Percentiles rank a stretch among this genome's conserved stretches.
Evolutionary conservation across 2,888 invertebrate species (phyloP).

Genomic region (Poecilus cupreus): DNA sequence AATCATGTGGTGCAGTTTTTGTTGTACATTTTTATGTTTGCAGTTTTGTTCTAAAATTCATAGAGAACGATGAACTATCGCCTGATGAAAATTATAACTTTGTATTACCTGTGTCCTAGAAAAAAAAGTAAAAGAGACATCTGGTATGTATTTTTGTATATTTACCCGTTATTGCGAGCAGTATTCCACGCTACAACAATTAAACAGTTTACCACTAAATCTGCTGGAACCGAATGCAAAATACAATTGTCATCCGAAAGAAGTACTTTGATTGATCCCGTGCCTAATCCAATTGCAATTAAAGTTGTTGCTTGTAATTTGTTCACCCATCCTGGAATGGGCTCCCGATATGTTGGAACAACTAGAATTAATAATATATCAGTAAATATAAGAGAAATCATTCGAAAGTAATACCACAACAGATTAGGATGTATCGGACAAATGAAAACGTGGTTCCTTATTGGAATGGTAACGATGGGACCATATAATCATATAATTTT

Average conservation of each 20-base stretch:
- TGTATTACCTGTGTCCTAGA: too few relatives aligned
- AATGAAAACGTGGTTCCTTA: too few relatives aligned
- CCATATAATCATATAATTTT: too few relatives aligned
- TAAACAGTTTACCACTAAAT: slow-evolving; percentile 11
- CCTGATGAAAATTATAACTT: too few relatives aligned
- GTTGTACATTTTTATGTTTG: too few relatives aligned
- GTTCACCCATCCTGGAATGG: not conserved
- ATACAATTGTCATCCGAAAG: not conserved
- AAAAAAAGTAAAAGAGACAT: too few relatives aligned
- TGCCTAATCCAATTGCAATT: not conserved
- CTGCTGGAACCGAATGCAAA: not conserved
- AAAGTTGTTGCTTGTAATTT: not conserved
- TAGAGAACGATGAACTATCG: too few relatives aligned
- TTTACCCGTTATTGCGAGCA: not conserved
- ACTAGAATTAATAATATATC: not conserved
- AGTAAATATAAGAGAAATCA: not conserved
- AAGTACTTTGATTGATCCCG: not conserved
- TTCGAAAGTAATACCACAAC: not conserved
- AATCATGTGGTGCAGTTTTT: too few relatives aligned
- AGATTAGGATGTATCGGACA: not conserved
- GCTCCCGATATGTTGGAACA: not conserved
- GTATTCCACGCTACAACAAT: slow-evolving; percentile 8
- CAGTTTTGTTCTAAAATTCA: too few relatives aligned
- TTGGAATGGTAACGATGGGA: too few relatives aligned
- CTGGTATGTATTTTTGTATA: not conserved